These are phyloP conservation scores for Arrhopalites spinosus DNA, from an alignment of 2,888 invertebrate species.

Conservation along the genomic window DNA sequence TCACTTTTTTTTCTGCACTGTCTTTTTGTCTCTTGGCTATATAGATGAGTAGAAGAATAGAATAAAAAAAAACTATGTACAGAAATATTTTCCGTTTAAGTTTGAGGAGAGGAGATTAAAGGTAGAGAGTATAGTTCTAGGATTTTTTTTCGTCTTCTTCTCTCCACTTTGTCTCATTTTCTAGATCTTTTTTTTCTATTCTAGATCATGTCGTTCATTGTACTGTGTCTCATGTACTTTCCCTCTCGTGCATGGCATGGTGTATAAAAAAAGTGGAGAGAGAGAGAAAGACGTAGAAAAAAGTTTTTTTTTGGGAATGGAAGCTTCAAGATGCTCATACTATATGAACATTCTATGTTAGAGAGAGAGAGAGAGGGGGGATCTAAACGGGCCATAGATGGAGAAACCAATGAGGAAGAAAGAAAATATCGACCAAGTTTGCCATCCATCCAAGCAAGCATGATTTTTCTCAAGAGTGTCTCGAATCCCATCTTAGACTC, in stretches of 20 bases:
- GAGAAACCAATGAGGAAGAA: slow-evolving; percentile 33
- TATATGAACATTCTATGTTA: neutral
- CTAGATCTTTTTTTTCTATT: neutral
- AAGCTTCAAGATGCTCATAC: neutral
- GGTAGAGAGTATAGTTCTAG: too few relatives aligned
- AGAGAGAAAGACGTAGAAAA: too few relatives aligned
- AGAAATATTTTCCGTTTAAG: too few relatives aligned
- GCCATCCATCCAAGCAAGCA: slow-evolving; percentile 45
- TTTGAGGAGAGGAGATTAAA: too few relatives aligned
- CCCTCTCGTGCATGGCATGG: too few relatives aligned
- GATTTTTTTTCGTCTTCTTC: neutral
- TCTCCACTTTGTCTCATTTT: neutral
- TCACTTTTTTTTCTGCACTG: neutral
- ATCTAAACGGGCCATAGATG: slow-evolving; percentile 36
- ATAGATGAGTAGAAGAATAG: too few relatives aligned
- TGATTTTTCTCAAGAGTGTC: slow-evolving; percentile 49
- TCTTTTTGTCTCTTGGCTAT: neutral
- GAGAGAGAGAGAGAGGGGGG: neutral
- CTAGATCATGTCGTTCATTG: too few relatives aligned
- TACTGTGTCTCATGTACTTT: too few relatives aligned
- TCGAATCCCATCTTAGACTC: slow-evolving; percentile 45
- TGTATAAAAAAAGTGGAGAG: too few relatives aligned
- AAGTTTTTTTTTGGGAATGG: too few relatives aligned
- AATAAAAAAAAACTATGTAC: too few relatives aligned
- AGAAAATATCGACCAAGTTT: slow-evolving; percentile 51